Evolutionary conservation across 2,888 invertebrate species (phyloP), one percentile per base, ranked within the genome.

Genomic region (Agriopis leucophaearia): DNA sequence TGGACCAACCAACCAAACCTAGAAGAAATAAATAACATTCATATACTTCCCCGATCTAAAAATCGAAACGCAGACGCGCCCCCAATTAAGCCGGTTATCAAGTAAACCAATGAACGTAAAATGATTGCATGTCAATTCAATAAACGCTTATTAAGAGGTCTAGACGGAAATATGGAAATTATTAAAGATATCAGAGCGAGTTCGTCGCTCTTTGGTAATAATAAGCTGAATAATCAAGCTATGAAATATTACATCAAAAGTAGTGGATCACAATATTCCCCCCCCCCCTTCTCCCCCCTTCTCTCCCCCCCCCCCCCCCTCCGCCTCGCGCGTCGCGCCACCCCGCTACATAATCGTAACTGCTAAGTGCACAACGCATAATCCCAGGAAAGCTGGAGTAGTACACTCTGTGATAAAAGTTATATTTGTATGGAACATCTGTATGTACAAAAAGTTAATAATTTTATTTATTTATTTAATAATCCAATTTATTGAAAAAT

Each of bases 281-380:
- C 76, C 74, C 64, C 68, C 59, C 61, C 48, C 15, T 38, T 56
- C 71, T 69, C 75, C 27, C 27, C 75, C 54, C 69, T n/a, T n/a
- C n/a, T n/a, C n/a, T n/a, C n/a, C 42, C 57, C 71, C 69, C 75
- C 27, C 27, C 75, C 54, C 69, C 27, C 60, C 54, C 55, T 42
- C 40, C 72, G 66, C 67, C 69, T 60, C 74, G 47, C 5, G 15
- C 36, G 18, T 15, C 35, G 57, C 57, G 42, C 15, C 57, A 18
- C 58, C 57, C 47, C 72, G 56, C 74, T 71, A 73, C 71, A 77
- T 82, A 81, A 82, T 83, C 82, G 82, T 80, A 75, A 79, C 77
- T 75, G 81, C 86, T 87, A 85, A 88, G 86, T 88, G 87, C 86
- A 84, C 81, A 74, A 74, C 81, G 80, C 81, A 80, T 87, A 87